Base-by-base conservation (phyloP, 2,888 invertebrate genomes). In the Ormyrus nitidulus region DNA sequence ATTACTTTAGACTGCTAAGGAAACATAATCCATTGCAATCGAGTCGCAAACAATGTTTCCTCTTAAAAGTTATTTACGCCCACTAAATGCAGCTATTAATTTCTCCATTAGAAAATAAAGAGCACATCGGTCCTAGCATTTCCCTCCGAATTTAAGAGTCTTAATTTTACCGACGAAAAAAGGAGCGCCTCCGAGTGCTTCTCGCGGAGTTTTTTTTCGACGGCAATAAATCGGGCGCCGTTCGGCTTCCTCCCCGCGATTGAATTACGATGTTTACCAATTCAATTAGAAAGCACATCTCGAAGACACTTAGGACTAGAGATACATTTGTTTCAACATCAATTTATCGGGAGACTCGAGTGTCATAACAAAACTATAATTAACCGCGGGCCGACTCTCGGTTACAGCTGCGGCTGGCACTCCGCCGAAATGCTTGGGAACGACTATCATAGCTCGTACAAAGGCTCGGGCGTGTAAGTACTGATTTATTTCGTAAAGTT, bases 351-450 rank as follows among this genome's bases (percentile, higher is more conserved):
- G 88, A 88, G 88, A 86, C 85, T 85, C 83, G 83, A 84, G 87
- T 89, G 90, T 90, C 90, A 90, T 89, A 90, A 90, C 90, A 90
- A 89, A 89, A 89, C 90, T 90, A 90, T 90, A 90, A 90, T 90
- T 89, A 90, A 90, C 89, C 87, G 78, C 34, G 82, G 62, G 51
- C 49, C 56, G 61, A 10, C 53, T n/a, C 0, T 56, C 48, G 19
- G 19, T 11, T 3, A 19, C 9, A 19, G 69, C 6, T 44, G 8
- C 6, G 53, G 34, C 77, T 86, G 86, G 86, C 84, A 64, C 80
- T 44, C 7, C 59, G 86, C 85, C 86, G 86, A 80, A 72, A 80
- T 80, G 61, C 61, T 54, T 69, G 34, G 34, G 34, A 34, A 34
- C 34, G 4, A 34, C 34, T 34, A 34, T 34, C 34, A 3, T 34